These are phyloP conservation scores for Trichogramma pretiosum DNA, from an alignment of 1,140 invertebrate genomes.

Conservation along the genomic window DNA sequence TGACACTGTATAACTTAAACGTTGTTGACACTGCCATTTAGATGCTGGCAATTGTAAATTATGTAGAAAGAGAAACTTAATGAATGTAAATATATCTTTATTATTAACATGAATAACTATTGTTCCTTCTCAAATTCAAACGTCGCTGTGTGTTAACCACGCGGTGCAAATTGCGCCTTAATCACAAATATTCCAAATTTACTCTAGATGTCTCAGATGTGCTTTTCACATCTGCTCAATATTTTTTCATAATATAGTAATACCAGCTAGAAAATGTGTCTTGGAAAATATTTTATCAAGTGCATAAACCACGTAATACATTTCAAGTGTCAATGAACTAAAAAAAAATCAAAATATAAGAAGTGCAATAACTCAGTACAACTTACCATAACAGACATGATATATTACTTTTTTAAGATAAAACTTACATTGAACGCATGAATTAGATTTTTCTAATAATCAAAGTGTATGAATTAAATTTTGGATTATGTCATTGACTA, in stretches of 20 bases:
- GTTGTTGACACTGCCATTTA: constrained; percentile 40
- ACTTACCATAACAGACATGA: too few relatives aligned
- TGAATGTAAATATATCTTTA: constrained; percentile 45
- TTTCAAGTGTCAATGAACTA: too few relatives aligned
- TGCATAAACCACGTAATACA: too few relatives aligned
- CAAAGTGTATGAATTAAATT: too few relatives aligned
- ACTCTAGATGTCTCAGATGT: constrained; percentile 12
- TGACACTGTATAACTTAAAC: constrained; percentile 22
- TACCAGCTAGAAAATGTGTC: background rate
- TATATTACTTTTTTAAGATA: too few relatives aligned
- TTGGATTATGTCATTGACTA: too few relatives aligned
- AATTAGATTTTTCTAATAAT: too few relatives aligned
- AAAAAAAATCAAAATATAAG: constrained; percentile 8
- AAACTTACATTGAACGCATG: too few relatives aligned
- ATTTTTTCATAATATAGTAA: background rate
- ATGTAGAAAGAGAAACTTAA: constrained; percentile 39
- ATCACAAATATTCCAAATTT: constrained; percentile 10
- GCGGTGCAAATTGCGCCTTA: constrained; percentile 11
- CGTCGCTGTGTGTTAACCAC: constrained; percentile 8
- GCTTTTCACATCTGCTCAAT: constrained; percentile 5
- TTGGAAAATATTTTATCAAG: too few relatives aligned
- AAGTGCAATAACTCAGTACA: constrained; percentile 10
- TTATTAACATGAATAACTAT: constrained; percentile 40
- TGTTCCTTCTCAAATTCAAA: constrained; percentile 25
- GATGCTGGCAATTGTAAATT: constrained; percentile 42